Base-by-base conservation (phyloP, 2,888 invertebrate species). In the Lamellibrachia satsuma region DNA sequence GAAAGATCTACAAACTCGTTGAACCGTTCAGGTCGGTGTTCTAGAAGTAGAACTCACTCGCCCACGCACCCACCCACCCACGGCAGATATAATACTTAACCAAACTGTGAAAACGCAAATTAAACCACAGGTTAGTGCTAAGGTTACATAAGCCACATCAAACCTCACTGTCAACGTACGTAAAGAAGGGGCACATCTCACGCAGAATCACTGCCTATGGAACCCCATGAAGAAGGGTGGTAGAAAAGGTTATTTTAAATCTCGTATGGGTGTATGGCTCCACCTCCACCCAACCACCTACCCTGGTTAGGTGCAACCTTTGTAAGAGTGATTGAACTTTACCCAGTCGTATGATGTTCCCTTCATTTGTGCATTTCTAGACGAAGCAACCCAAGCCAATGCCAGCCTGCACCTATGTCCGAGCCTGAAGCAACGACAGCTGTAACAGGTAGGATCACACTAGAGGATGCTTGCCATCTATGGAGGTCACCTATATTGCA, bases 1-100 rank as follows among this genome's bases (percentile, higher is more conserved):
- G 94, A 11, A 93, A 90, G 55, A 90, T 94, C 15, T 94, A 93
- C 91, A 93, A 93, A 90, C 90, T 94, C 15, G 93, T 94, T 0
- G 94, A 94, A 60, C 94, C 94, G 4, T 51, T 39, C 90, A 92
- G 93, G 93, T 93, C 15, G 22, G 75, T 75, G 75, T 11, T 75
- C 75, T 39, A 39, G 39, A 39, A 39, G 39, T 39, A 39, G 39
- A 39, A 39, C 0, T 39, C 39, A 39, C 39, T 39, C 39, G 39
- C 39, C 39, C 39, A 39, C 39, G 39, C 39, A 39, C 39, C 39
- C 39, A 39, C 39, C 39, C 39, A 39, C 39, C 0, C 0, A 39
- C 1, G 39, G 39, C 39, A 39, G 39, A 39, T 39, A 39, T 39
- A 39, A 39, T 39, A 39, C 39, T 1, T 39, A 39, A 39, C 0